phyloP scores from a whole-genome alignment of 2,888 invertebrate species.

The Pteria penguin region DNA sequence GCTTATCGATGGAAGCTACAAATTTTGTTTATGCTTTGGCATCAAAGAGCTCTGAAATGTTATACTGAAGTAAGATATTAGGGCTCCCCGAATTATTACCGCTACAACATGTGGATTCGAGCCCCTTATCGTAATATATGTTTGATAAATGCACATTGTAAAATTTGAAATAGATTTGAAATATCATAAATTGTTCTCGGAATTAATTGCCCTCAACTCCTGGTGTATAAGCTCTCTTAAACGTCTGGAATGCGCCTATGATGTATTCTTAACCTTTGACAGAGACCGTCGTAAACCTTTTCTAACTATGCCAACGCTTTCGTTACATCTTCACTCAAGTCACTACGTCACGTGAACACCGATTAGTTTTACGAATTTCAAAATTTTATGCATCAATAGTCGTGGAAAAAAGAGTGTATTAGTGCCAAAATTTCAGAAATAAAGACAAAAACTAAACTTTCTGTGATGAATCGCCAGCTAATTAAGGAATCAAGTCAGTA shows the following conservation, averaged over 20 bases:
- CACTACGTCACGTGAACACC: too few relatives aligned
- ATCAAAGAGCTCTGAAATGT: constrained; percentile 37
- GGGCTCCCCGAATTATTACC: constrained; percentile 18
- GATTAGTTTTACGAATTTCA: too few relatives aligned
- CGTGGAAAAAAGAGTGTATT: neutral
- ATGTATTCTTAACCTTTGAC: neutral
- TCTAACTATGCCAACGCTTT: too few relatives aligned
- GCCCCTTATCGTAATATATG: constrained; percentile 12
- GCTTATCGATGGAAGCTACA: constrained; percentile 36
- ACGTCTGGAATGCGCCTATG: neutral
- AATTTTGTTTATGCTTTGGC: constrained; percentile 40
- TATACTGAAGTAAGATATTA: constrained; percentile 18
- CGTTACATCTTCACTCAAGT: too few relatives aligned
- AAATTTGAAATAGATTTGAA: constrained; percentile 25
- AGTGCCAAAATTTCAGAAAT: too few relatives aligned
- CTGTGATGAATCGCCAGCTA: too few relatives aligned
- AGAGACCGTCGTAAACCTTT: neutral
- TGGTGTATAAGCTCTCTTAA: neutral
- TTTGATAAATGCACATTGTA: constrained; percentile 17
- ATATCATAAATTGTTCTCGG: constrained; percentile 21
- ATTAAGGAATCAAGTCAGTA: too few relatives aligned
- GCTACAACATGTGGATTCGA: constrained; percentile 22
- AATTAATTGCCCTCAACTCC: constrained; percentile 6
- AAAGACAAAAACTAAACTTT: too few relatives aligned
- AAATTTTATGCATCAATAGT: too few relatives aligned